Percentiles rank a stretch among this genome's conserved stretches.
Evolutionary conservation across 2,888 invertebrate species (phyloP).

Genomic region (Mesoligia furuncula): DNA sequence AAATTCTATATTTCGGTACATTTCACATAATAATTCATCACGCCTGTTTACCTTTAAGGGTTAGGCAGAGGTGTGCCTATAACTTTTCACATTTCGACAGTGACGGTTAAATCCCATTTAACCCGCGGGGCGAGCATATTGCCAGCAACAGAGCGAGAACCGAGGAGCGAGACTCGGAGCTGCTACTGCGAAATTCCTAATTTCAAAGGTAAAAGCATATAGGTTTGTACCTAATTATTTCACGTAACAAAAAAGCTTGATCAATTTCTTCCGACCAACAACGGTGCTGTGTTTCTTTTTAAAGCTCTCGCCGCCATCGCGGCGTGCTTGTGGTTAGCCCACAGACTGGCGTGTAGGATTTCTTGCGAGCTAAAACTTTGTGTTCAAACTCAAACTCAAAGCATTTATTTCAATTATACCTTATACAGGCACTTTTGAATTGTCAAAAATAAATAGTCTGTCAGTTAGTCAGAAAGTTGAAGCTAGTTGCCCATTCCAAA

Average conservation of each 20-base stretch:
- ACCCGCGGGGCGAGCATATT: neutral
- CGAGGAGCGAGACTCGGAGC: neutral
- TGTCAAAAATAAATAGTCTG: no score
- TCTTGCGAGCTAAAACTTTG: conserved; percentile 42
- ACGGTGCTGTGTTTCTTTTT: neutral
- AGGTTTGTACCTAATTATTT: neutral
- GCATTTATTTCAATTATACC: no score
- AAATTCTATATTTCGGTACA: neutral
- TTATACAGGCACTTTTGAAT: no score
- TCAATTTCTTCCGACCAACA: neutral
- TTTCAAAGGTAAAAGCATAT: neutral
- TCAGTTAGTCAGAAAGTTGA: no score
- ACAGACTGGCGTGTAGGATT: conserved; percentile 11
- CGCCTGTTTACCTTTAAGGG: no score
- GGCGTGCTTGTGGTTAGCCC: conserved; percentile 24
- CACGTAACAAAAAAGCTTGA: neutral
- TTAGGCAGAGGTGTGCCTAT: neutral
- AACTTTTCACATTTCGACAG: neutral
- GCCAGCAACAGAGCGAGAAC: no score
- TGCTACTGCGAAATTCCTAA: neutral
- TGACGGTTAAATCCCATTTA: neutral
- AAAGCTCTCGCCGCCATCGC: neutral
- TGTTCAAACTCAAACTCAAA: no score
- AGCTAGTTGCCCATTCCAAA: no score
- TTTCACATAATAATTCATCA: neutral